These are phyloP conservation scores for Eugnorisma glareosa DNA, from an alignment of 2,888 invertebrate genomes.

Conservation along the genomic window DNA sequence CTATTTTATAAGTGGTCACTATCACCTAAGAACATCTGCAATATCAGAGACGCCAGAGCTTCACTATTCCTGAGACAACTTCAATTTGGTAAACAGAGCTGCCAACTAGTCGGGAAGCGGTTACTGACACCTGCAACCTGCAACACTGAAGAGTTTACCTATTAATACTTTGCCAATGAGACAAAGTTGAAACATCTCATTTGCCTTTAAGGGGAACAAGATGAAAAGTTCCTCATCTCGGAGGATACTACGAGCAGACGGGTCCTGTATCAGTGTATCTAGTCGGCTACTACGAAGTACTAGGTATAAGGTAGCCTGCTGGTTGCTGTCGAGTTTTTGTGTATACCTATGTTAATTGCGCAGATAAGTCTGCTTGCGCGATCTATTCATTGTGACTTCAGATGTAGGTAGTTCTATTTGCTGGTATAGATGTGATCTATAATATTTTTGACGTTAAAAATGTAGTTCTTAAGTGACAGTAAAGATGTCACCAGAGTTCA, in stretches of 20 bases:
- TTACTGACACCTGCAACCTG: slow-evolving; percentile 1
- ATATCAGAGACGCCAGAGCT: neutral
- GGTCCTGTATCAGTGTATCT: neutral
- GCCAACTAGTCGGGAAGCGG: neutral
- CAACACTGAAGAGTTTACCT: neutral
- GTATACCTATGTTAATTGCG: too few species aligned
- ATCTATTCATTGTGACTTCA: too few species aligned
- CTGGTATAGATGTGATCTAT: neutral
- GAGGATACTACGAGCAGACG: neutral
- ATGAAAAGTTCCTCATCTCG: neutral
- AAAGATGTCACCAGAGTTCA: neutral
- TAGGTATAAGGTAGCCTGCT: too few species aligned
- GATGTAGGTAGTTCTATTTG: too few species aligned
- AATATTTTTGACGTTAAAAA: neutral
- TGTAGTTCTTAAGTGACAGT: neutral
- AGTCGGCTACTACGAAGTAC: neutral
- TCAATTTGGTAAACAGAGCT: neutral
- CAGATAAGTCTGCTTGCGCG: too few species aligned
- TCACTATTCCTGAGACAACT: neutral
- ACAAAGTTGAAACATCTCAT: neutral
- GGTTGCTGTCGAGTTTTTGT: neutral
- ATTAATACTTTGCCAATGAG: neutral
- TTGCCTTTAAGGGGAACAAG: neutral
- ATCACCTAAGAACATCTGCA: neutral
- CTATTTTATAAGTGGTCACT: neutral